Percentiles rank a stretch among this genome's conserved stretches.
These are phyloP conservation scores for Orthosia gothica DNA, from an alignment of 2,888 invertebrate species.

Conservation along the genomic window DNA sequence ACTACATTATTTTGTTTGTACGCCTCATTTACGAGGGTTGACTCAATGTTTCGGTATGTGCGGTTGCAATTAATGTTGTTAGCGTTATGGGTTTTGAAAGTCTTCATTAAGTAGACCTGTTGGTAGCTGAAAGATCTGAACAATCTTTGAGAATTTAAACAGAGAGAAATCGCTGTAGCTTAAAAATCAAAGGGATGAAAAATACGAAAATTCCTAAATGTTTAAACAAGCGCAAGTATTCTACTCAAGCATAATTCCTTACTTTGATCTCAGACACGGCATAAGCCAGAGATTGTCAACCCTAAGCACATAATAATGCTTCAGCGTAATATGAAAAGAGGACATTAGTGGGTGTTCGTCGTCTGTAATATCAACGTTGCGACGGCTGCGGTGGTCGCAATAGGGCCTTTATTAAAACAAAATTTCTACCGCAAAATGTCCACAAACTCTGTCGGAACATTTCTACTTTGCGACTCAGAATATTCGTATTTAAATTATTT, in stretches of 20 bases:
- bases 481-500: constrained; percentile 74
- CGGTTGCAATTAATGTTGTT: constrained; percentile 71
- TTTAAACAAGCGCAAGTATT: constrained; percentile 59
- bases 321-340: constrained; percentile 88
- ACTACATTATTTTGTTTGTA: constrained; percentile 87
- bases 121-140: background rate
- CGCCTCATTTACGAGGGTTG: constrained; percentile 85
- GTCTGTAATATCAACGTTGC: constrained; percentile 85
- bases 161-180: constrained; percentile 6
- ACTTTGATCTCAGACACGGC: constrained; percentile 75
- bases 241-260: constrained; percentile 68
- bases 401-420: constrained; percentile 90
- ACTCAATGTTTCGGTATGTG: constrained; percentile 75
- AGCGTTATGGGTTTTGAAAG: constrained; percentile 48
- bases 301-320: constrained; percentile 88
- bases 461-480: constrained; percentile 68
- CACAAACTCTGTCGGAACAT: constrained; percentile 81
- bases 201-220: constrained; percentile 51
- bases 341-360: constrained; percentile 89
- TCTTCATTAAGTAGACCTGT: constrained; percentile 41
- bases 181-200: constrained; percentile 13
- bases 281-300: constrained; percentile 86
- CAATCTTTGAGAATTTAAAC: background rate
- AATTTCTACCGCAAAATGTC: constrained; percentile 88
- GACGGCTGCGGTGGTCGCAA: constrained; percentile 86